These are phyloP conservation scores for Semaprochilodus insignis DNA, from an alignment of 2,797 vertebrate genomes.

Conservation along the genomic window DNA sequence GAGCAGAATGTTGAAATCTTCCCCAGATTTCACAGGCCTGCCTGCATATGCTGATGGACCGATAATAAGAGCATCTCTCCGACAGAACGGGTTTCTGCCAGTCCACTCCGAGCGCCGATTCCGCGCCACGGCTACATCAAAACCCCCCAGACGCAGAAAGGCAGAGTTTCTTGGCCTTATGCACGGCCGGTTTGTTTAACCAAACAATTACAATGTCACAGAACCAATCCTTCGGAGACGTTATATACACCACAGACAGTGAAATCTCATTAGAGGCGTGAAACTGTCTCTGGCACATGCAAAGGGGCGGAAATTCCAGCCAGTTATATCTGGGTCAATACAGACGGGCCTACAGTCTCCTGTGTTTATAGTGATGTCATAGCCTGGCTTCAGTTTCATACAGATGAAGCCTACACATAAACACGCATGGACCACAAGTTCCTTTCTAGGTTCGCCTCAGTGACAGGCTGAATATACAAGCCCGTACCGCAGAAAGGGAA, in stretches of 20 bases:
- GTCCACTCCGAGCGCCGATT: slow-evolving; percentile 22
- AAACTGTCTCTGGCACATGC: slow-evolving; percentile 49
- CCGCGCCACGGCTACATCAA: slow-evolving; percentile 35
- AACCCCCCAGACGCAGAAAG: neutral
- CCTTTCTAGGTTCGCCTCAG: slow-evolving; percentile 31
- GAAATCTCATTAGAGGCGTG: slow-evolving; percentile 46
- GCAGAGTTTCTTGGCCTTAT: slow-evolving; percentile 33
- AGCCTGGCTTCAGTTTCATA: slow-evolving; percentile 9
- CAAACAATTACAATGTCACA: slow-evolving; percentile 48
- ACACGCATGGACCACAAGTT: slow-evolving; percentile 36
- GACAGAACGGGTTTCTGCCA: slow-evolving; percentile 29
- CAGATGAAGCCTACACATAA: slow-evolving; percentile 36
- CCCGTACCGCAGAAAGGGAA: slow-evolving; percentile 5
- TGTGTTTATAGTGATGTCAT: slow-evolving; percentile 54
- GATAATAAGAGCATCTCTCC: slow-evolving; percentile 44
- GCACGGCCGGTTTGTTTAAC: slow-evolving; percentile 39
- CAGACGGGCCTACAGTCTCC: slow-evolving; percentile 41
- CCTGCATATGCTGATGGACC: slow-evolving; percentile 44
- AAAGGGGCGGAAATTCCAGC: slow-evolving; percentile 37
- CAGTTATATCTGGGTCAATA: slow-evolving; percentile 47
- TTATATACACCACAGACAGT: slow-evolving; percentile 19
- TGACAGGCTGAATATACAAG: slow-evolving; percentile 33
- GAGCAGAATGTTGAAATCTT: slow-evolving; percentile 38
- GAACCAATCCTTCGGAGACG: slow-evolving; percentile 31
- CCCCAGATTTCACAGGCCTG: slow-evolving; percentile 23